A percentile compares a stretch with the other conserved stretches of the same genome.
Evolutionary conservation across 2,888 invertebrate genomes (phyloP).

Genomic region (Drosophila nigricruria): DNA sequence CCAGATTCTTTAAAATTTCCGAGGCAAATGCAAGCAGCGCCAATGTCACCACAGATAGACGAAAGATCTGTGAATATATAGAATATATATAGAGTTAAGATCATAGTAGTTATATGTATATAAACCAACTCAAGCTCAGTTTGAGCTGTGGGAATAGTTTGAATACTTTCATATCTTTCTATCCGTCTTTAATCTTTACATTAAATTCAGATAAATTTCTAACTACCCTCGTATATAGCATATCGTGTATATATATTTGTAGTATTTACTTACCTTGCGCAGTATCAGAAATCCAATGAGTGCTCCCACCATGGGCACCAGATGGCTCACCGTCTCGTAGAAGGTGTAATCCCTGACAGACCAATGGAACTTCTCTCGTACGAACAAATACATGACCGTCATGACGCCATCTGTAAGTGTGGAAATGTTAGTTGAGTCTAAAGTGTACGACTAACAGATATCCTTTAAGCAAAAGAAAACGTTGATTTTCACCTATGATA

Average conservation of each 20-base stretch:
- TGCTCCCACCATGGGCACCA: conserved; percentile 87
- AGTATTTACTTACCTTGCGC: conserved; percentile 83
- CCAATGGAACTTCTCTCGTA: conserved; percentile 89
- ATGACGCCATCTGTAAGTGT: conserved; percentile 74
- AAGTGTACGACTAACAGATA: neutral
- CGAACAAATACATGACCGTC: conserved; percentile 88
- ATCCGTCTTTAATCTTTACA: neutral
- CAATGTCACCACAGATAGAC: conserved; percentile 80
- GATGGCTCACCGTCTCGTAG: conserved; percentile 87
- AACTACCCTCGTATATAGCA: neutral
- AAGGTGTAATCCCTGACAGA: conserved; percentile 88
- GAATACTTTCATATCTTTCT: neutral
- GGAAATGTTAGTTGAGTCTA: neutral
- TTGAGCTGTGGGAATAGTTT: neutral
- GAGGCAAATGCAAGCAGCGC: conserved; percentile 80
- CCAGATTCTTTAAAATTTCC: conserved; percentile 73
- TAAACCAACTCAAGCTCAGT: neutral
- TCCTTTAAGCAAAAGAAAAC: neutral
- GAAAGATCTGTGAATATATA: conserved; percentile 67
- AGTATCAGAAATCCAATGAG: conserved; percentile 87
- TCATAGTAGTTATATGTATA: neutral
- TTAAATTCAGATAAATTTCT: neutral
- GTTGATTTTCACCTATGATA: neutral
- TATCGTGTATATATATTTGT: neutral
- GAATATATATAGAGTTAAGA: neutral